Conservation (phyloP, 1,140 invertebrate genomes). For the Leptinotarsa lineolata region DNA sequence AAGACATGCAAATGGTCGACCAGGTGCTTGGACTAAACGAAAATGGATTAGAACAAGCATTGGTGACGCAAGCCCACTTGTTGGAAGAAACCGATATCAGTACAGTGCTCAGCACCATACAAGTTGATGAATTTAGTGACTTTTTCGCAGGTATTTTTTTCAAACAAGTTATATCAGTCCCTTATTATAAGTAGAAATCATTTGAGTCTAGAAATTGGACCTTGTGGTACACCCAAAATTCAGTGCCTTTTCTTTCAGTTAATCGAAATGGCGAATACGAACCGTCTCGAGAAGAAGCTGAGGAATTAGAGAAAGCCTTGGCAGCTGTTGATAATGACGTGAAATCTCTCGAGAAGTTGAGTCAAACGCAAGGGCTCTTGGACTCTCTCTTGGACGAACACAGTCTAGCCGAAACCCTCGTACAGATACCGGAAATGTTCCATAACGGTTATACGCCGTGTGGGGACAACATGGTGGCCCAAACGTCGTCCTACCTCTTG, state of each 20-base stretch:
- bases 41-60: conserved; percentile 49
- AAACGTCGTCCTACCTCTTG: conserved; percentile 51
- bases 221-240: too few relatives aligned
- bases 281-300: conserved; percentile 77
- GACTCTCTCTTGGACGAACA: conserved; percentile 56
- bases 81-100: conserved; percentile 86
- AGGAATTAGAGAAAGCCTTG: conserved; percentile 80
- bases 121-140: conserved; percentile 89
- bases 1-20: conserved; percentile 53
- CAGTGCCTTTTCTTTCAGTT: conserved; percentile 57
- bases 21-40: conserved; percentile 53
- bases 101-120: conserved; percentile 86
- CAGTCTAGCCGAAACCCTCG: conserved; percentile 51
- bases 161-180: background rate
- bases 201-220: too few relatives aligned
- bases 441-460: conserved; percentile 52
- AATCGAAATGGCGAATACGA: conserved; percentile 73
- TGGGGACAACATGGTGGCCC: conserved; percentile 52
- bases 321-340: conserved; percentile 81
- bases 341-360: conserved; percentile 74
- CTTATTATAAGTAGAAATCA: too few relatives aligned
- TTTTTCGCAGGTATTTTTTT: conserved; percentile 73
- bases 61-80: conserved; percentile 56
- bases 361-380: conserved; percentile 64
- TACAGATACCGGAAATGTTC: conserved; percentile 53